phyloP scores from a whole-genome alignment of 2,888 invertebrate genomes.

The Coelogynopora nodosa region DNA sequence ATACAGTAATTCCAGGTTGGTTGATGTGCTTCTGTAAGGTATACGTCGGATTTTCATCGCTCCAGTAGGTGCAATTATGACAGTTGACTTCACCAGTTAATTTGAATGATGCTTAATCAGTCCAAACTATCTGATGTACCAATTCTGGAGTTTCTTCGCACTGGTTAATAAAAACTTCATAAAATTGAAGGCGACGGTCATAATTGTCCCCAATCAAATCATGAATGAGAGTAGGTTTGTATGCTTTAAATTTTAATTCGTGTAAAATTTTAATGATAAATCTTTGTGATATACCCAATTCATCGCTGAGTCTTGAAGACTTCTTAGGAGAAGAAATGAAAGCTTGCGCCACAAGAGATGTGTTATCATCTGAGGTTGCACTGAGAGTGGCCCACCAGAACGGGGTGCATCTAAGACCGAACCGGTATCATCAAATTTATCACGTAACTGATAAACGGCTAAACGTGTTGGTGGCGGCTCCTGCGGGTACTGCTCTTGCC shows the following conservation, averaged over 20 bases:
- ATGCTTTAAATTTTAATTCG: no score
- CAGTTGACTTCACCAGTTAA: background rate
- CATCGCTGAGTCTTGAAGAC: background rate
- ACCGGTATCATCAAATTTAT: background rate
- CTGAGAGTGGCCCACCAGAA: background rate
- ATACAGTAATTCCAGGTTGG: background rate
- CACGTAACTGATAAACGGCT: background rate
- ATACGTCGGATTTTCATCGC: background rate
- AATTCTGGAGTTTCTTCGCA: background rate
- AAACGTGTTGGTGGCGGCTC: background rate
- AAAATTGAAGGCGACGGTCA: background rate
- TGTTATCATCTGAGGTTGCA: background rate
- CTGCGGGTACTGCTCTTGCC: background rate
- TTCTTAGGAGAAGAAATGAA: background rate
- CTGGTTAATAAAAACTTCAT: background rate
- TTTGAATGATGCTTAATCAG: background rate
- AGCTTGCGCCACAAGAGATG: background rate
- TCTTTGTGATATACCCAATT: background rate
- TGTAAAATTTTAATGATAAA: background rate
- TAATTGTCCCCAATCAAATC: background rate
- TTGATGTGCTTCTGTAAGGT: background rate
- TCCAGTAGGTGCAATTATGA: background rate
- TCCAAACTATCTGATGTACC: background rate
- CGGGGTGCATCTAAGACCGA: background rate
- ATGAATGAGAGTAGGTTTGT: background rate